phyloP scores from a whole-genome alignment of 2,888 invertebrate genomes.

The Onchidella celtica region DNA sequence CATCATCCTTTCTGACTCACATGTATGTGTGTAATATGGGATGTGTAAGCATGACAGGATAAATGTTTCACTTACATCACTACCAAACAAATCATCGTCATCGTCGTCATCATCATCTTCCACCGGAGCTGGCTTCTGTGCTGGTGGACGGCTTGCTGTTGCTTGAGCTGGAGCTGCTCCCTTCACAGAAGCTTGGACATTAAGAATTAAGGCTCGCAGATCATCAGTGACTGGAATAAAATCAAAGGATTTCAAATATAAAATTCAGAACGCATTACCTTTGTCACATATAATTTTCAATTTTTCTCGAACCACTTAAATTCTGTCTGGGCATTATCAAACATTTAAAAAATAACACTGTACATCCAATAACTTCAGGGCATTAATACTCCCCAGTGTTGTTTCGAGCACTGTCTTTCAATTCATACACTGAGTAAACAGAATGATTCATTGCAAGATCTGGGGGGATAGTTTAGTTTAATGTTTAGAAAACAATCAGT shows the following conservation, averaged over 20 bases:
- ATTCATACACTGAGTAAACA: no score
- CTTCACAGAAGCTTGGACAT: constrained; percentile 57
- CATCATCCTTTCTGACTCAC: no score
- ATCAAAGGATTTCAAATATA: neutral
- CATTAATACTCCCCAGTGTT: no score
- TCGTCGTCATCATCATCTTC: constrained; percentile 56
- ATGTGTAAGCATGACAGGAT: no score
- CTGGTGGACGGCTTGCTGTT: constrained; percentile 29
- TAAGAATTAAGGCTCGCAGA: constrained; percentile 63
- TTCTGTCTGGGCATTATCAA: neutral
- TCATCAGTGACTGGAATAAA: constrained; percentile 64
- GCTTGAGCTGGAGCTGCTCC: constrained; percentile 32
- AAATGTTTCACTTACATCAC: constrained; percentile 56
- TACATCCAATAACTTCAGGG: no score
- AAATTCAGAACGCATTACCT: neutral
- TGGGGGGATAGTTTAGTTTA: no score
- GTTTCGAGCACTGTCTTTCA: no score
- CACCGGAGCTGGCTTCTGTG: constrained; percentile 47
- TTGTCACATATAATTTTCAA: no score
- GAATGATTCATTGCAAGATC: no score
- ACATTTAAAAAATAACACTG: no score
- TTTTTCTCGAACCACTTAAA: neutral
- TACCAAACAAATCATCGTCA: constrained; percentile 67
- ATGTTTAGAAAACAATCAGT: no score
- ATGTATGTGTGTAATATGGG: no score